phyloP scores from a whole-genome alignment of 2,797 vertebrate species.

The Esox lucius region DNA sequence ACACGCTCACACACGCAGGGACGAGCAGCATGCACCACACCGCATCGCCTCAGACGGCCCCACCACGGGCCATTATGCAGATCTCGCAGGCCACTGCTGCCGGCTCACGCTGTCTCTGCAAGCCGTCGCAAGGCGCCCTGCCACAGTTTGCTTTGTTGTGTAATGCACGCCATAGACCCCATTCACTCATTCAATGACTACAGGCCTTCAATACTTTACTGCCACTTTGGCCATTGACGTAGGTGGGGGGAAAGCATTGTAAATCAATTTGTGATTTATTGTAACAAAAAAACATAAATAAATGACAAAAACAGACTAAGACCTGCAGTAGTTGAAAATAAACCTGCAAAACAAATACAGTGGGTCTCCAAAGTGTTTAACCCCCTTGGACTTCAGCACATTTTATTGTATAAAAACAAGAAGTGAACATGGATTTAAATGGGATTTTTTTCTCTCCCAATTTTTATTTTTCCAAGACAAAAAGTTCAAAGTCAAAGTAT shows the following conservation, averaged over 20 bases:
- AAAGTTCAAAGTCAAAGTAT: too few species aligned
- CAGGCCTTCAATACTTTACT: not conserved
- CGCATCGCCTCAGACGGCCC: conserved; percentile 52
- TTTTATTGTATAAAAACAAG: too few species aligned
- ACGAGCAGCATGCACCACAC: conserved; percentile 33
- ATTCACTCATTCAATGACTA: not conserved
- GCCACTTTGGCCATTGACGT: too few species aligned
- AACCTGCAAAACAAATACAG: not conserved
- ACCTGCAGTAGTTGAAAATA: not conserved
- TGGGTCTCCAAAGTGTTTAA: too few species aligned
- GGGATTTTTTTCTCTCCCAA: too few species aligned
- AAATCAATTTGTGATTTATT: not conserved
- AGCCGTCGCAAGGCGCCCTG: conserved; percentile 26
- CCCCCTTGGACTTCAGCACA: too few species aligned
- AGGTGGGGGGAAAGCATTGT: too few species aligned
- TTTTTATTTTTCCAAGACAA: too few species aligned
- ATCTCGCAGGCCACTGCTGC: conserved; percentile 57
- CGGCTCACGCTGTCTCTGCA: conserved; percentile 33
- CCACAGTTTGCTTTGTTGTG: conserved; percentile 56
- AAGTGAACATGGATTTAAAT: too few species aligned
- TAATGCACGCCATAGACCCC: not conserved
- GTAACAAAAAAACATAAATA: not conserved
- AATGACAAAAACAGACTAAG: not conserved
- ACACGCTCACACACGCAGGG: conserved; percentile 59
- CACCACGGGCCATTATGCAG: conserved; percentile 74